Conservation (phyloP, 2,888 invertebrate species). For the Bruchidius siliquastri region DNA sequence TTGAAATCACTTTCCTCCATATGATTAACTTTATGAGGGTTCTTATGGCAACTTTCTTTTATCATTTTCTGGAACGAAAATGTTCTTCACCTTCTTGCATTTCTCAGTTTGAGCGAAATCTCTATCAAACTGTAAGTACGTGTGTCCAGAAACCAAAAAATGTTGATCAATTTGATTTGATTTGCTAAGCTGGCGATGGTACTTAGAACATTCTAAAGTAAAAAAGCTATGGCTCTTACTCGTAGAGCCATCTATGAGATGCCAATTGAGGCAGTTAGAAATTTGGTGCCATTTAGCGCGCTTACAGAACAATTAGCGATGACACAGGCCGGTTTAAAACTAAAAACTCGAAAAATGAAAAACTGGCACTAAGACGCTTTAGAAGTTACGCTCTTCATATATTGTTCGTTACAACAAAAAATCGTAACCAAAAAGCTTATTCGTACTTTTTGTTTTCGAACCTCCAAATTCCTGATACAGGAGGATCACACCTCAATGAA, state of each 20-base stretch:
- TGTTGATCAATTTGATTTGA: not conserved
- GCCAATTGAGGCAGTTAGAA: not conserved
- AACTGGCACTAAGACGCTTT: not conserved
- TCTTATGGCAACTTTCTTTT: not conserved
- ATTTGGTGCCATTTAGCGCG: not conserved
- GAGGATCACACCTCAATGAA: too few species aligned
- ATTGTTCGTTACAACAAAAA: too few species aligned
- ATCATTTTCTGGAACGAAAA: not conserved
- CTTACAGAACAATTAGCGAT: conserved; percentile 1
- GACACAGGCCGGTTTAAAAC: not conserved
- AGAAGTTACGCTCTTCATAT: not conserved
- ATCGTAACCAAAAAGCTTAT: too few species aligned
- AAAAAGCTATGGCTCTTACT: too few species aligned
- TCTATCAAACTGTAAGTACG: not conserved
- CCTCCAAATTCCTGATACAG: too few species aligned
- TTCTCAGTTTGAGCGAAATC: not conserved
- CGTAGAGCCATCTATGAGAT: not conserved
- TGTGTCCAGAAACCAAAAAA: not conserved
- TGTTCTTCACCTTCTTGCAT: not conserved
- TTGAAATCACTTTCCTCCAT: not conserved
- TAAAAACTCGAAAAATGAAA: conserved; percentile 1
- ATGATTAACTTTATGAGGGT: not conserved
- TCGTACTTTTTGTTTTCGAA: too few species aligned
- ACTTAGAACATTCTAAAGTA: not conserved
- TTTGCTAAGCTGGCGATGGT: not conserved